Conservation (phyloP, 2,888 invertebrate species). For the Brachyopa scutellaris region DNA sequence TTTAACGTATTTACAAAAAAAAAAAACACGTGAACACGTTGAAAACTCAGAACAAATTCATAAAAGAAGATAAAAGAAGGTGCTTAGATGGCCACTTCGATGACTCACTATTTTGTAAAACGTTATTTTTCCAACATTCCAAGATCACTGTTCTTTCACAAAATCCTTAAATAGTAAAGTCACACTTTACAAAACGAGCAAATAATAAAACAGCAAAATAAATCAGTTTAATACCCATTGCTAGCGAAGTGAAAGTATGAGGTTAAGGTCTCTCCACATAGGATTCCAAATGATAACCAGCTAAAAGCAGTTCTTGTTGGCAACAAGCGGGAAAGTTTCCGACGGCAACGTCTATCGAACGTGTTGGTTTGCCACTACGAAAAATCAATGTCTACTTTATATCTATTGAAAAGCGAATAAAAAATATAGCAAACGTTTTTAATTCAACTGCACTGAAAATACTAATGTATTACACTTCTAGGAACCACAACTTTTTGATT, state of each 20-base stretch:
- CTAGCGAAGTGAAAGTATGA: slow-evolving; percentile 42
- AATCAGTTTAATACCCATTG: slow-evolving; percentile 54
- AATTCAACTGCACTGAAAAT: slow-evolving; percentile 4
- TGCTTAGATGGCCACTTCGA: neutral
- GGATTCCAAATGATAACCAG: slow-evolving; percentile 45
- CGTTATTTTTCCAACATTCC: neutral
- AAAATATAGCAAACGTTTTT: neutral
- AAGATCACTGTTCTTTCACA: neutral
- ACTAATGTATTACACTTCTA: neutral
- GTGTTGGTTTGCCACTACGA: neutral
- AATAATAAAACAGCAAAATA: too few relatives aligned
- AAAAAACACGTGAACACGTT: too few relatives aligned
- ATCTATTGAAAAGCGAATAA: neutral
- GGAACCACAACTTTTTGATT: neutral
- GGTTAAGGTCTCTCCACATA: slow-evolving; percentile 22
- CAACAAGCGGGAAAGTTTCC: slow-evolving; percentile 50
- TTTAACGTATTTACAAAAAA: too few relatives aligned
- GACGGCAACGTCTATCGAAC: slow-evolving; percentile 17
- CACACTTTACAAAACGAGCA: too few relatives aligned
- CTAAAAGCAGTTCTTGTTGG: slow-evolving; percentile 55
- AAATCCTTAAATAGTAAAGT: neutral
- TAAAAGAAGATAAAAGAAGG: slow-evolving; percentile 37
- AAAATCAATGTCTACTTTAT: slow-evolving; percentile 40
- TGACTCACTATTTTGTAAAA: slow-evolving; percentile 25
- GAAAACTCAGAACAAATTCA: neutral